Conservation (phyloP, 2,888 invertebrate genomes). For the Lymantria monacha region DNA sequence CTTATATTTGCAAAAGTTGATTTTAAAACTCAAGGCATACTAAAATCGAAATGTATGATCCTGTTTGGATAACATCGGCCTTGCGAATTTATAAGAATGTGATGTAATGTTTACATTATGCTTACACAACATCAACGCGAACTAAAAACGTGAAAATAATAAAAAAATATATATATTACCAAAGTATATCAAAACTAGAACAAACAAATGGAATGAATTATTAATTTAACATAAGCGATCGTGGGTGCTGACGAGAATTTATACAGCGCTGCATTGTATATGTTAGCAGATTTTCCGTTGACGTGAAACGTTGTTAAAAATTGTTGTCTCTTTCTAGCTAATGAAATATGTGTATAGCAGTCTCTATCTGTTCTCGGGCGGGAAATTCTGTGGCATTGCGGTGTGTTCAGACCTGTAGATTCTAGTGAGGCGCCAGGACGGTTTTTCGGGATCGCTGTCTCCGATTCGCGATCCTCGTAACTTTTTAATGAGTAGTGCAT, state of each 20-base stretch:
- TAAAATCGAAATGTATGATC: too few species aligned
- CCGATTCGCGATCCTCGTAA: constrained; percentile 28
- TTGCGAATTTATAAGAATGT: neutral
- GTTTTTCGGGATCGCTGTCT: constrained; percentile 39
- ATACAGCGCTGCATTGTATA: constrained; percentile 36
- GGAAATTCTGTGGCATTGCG: constrained; percentile 62
- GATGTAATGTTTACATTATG: neutral
- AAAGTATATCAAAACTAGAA: constrained; percentile 23
- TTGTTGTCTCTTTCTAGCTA: constrained; percentile 39
- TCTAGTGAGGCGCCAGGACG: constrained; percentile 60
- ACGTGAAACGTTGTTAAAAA: constrained; percentile 34
- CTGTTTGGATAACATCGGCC: neutral
- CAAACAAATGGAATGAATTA: constrained; percentile 34
- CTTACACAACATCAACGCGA: neutral
- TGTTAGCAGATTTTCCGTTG: constrained; percentile 50
- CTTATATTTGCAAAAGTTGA: too few species aligned
- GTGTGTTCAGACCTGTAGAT: constrained; percentile 73
- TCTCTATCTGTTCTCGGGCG: constrained; percentile 52
- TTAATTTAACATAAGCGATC: constrained; percentile 37
- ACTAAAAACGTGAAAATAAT: constrained; percentile 1
- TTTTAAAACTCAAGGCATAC: too few species aligned
- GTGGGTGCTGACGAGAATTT: constrained; percentile 23
- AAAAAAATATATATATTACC: constrained; percentile 8
- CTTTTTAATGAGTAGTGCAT: constrained; percentile 33
- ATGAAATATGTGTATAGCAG: constrained; percentile 11